These are phyloP conservation scores for Aphrophora alni DNA, from an alignment of 2,888 invertebrate genomes.

Conservation along the genomic window DNA sequence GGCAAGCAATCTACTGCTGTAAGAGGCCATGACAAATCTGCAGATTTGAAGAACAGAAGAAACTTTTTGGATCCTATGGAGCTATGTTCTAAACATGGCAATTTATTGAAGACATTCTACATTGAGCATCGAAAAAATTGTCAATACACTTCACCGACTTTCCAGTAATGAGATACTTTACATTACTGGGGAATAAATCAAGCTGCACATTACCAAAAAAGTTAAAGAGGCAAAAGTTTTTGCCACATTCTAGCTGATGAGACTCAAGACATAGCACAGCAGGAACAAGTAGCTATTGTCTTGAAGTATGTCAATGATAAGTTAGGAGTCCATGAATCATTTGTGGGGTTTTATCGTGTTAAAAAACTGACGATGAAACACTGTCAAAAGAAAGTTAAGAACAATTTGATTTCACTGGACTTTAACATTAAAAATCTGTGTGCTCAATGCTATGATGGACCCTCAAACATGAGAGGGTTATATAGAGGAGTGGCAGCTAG, in stretches of 20 bases:
- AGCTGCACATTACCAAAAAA: background rate
- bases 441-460: constrained; percentile 49
- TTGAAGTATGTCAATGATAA: background rate
- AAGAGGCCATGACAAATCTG: constrained; percentile 40
- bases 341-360: constrained; percentile 20
- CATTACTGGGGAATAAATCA: constrained; percentile 41
- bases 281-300: constrained; percentile 21
- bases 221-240: constrained; percentile 33
- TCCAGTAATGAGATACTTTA: no score
- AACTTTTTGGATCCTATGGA: constrained; percentile 37
- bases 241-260: constrained; percentile 34
- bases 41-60: constrained; percentile 29
- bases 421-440: constrained; percentile 28
- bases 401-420: no score
- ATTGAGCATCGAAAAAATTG: constrained; percentile 29
- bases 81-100: constrained; percentile 20
- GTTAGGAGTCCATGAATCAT: constrained; percentile 4
- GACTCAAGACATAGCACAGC: constrained; percentile 26
- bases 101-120: constrained; percentile 10
- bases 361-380: constrained; percentile 21
- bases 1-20: constrained; percentile 48
- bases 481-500: constrained; percentile 46
- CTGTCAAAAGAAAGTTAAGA: background rate
- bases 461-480: no score
- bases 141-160: constrained; percentile 3